Percentiles rank a stretch among this genome's conserved stretches.
phyloP scores from a whole-genome alignment of 2,888 invertebrate species.

The Polyommatus icarus region DNA sequence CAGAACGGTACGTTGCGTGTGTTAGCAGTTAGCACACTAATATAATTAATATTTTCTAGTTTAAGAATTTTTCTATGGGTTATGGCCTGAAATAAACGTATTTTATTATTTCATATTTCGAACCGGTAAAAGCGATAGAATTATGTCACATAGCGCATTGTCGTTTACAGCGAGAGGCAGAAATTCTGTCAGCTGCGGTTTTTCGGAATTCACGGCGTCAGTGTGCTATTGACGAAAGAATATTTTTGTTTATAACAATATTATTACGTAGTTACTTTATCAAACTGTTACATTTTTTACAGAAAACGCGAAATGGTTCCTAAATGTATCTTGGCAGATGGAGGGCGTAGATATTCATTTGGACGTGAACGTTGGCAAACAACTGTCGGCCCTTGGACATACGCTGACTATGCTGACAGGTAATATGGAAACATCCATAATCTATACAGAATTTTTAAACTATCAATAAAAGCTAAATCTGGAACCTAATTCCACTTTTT shows the following conservation, averaged over 20 bases:
- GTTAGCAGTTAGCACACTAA: neutral
- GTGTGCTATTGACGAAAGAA: no score
- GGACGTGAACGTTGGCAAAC: conserved; percentile 97
- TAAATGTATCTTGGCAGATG: conserved; percentile 99
- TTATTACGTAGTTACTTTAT: neutral
- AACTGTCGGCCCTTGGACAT: conserved; percentile 95
- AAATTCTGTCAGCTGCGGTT: no score
- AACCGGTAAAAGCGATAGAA: neutral
- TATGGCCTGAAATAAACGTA: no score
- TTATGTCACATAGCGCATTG: no score
- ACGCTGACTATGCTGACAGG: conserved; percentile 97
- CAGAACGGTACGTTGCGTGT: conserved; percentile 80
- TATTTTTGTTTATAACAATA: neutral
- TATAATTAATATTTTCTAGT: no score
- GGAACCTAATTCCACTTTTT: neutral
- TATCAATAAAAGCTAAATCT: neutral
- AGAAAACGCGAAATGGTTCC: conserved; percentile 98
- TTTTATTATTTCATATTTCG: neutral
- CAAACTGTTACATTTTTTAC: conserved; percentile 41
- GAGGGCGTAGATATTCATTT: conserved; percentile 98
- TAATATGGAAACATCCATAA: conserved; percentile 38
- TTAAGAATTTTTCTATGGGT: no score
- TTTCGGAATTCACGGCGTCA: no score
- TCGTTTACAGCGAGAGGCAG: no score
- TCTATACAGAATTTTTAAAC: neutral